Evolutionary conservation across 2,797 vertebrate species (phyloP).

Genomic region (Molossus alvarezi): DNA sequence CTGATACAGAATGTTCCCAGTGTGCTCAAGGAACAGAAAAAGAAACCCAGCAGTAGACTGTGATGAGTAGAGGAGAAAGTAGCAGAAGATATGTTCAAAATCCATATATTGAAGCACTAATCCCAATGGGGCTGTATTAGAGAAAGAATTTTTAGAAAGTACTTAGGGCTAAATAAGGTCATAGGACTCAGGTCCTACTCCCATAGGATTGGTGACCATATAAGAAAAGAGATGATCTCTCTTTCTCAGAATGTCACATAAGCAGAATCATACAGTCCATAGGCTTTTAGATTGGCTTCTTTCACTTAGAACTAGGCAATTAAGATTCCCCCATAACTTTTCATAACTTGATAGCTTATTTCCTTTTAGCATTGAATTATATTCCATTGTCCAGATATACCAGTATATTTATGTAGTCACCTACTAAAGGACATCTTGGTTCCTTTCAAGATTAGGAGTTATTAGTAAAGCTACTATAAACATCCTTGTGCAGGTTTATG

Average conservation of each 20-base stretch:
- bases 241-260: background rate
- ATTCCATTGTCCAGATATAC: background rate
- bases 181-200: background rate
- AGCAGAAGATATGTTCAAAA: background rate
- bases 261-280: background rate
- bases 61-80: background rate
- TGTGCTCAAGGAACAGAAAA: background rate
- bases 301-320: background rate
- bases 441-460: background rate
- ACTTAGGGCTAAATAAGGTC: background rate
- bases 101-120: background rate
- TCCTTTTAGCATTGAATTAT: background rate
- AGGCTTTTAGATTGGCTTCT: background rate
- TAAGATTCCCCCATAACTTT: background rate
- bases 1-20: background rate
- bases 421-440: background rate
- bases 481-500: background rate
- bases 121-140: background rate
- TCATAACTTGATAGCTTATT: background rate
- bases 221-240: background rate
- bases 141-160: background rate
- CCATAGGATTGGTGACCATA: background rate
- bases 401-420: background rate
- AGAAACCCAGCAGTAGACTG: background rate
- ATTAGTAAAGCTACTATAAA: background rate